Base-by-base conservation (phyloP, 2,797 vertebrate genomes). In the Enteromius radiatus region DNA sequence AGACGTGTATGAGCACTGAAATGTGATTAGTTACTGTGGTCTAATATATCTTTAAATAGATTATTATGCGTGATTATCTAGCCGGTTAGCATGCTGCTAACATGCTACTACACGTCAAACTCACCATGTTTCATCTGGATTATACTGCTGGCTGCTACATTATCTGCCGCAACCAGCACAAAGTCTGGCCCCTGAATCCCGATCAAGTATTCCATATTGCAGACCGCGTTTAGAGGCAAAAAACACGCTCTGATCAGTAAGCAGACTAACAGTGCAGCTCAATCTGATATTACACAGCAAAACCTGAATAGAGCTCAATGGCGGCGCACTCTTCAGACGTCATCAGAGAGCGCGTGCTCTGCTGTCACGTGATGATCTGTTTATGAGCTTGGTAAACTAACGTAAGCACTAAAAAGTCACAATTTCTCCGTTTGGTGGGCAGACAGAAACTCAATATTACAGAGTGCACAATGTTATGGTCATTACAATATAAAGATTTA, bases 71-170 rank as follows among this genome's bases (percentile, higher is more conserved):
- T 5, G 23, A 12, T 15, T 2, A 0, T 70, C 8, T 7, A 23
- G 10, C 2, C 10, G 38, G 47, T 65, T 77, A 82, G 64, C 52
- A 41, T 61, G 82, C 70, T 80, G 78, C 61, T 86, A 59, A 75
- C 1, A 19, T 47, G 90, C 90, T 91, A 90, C n/a, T 14, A 3
- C 56, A 87, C 88, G 78, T 80, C 87, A 47, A 80, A 77, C 74
- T 83, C 90, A 99, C 98, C 98, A 78, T 97, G 96, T 93, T 99
- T 99, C 97, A 99, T 97, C 93, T 98, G 95, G 86, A 99, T 94
- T 86, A 99, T 98, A 91, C 95, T 98, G 94, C 93, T 95, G 65
- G 96, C 97, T 26, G 97, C 97, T 17, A 99, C 92, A 31, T 95
- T 97, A 89, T 99, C 97, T 0, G 97, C 95, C 1, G 97, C 97